phyloP scores from a whole-genome alignment of 2,888 invertebrate genomes.

The Camponotus fellah region DNA sequence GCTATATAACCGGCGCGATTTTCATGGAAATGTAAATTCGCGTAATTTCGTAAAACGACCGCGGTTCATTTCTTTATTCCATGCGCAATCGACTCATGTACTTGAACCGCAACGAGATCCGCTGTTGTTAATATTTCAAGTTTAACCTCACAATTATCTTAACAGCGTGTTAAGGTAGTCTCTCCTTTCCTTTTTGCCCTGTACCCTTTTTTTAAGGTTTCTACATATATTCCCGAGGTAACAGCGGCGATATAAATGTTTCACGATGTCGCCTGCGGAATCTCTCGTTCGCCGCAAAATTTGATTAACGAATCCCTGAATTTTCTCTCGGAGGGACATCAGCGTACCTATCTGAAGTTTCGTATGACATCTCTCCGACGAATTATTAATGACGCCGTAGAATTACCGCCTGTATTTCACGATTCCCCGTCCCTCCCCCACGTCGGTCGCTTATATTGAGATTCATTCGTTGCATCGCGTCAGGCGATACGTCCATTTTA shows the following conservation, averaged over 20 bases:
- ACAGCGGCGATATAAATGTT: constrained; percentile 48
- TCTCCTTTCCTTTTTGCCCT: background rate
- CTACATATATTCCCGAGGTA: constrained; percentile 22
- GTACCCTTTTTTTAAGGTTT: background rate
- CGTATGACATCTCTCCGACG: constrained; percentile 38
- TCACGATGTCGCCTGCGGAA: constrained; percentile 35
- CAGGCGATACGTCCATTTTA: constrained; percentile 27
- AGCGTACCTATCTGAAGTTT: constrained; percentile 34
- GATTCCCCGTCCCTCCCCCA: background rate
- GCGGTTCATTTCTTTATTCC: background rate
- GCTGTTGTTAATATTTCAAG: constrained; percentile 25
- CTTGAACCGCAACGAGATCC: background rate
- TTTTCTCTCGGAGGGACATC: constrained; percentile 54
- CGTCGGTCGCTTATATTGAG: constrained; percentile 26
- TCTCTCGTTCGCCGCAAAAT: constrained; percentile 30
- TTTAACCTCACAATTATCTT: constrained; percentile 24
- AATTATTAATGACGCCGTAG: constrained; percentile 57
- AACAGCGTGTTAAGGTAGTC: constrained; percentile 17
- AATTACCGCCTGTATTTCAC: constrained; percentile 43
- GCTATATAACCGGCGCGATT: background rate
- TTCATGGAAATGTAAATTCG: constrained; percentile 19
- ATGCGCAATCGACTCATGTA: background rate
- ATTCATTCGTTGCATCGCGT: constrained; percentile 36
- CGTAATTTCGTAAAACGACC: constrained; percentile 30
- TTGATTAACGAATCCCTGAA: constrained; percentile 53